A percentile compares a stretch with the other conserved stretches of the same genome.
These are phyloP conservation scores for Watersipora subatra DNA, from an alignment of 1,140 invertebrate genomes.

Conservation along the genomic window DNA sequence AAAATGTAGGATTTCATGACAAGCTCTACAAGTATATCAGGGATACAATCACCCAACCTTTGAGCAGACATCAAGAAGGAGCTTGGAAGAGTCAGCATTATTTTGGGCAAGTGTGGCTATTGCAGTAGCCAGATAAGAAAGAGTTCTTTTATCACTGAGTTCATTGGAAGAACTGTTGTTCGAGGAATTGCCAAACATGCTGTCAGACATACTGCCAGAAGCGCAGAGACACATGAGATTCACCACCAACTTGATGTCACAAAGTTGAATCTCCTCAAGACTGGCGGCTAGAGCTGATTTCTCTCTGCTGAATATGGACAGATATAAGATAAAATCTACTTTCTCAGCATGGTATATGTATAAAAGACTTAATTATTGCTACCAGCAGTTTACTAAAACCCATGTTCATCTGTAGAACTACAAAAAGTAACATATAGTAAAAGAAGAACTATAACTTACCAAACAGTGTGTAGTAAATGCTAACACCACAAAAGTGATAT, in stretches of 20 bases:
- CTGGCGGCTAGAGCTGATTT: slow-evolving; percentile 44
- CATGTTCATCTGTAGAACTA: too few species aligned
- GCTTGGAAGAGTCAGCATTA: slow-evolving; percentile 44
- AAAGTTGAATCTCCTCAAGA: slow-evolving; percentile 48
- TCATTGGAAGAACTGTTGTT: slow-evolving; percentile 40
- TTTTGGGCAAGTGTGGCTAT: slow-evolving; percentile 48
- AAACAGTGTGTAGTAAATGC: too few species aligned
- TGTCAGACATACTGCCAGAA: slow-evolving; percentile 43
- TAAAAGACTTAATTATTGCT: too few species aligned
- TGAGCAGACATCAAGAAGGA: slow-evolving; percentile 50
- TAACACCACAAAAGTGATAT: too few species aligned
- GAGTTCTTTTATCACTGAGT: slow-evolving; percentile 20
- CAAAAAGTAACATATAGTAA: too few species aligned
- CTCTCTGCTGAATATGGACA: slow-evolving; percentile 33
- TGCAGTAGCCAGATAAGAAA: slow-evolving; percentile 46
- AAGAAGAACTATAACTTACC: too few species aligned
- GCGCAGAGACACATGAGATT: slow-evolving; percentile 52
- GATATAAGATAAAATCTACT: slow-evolving; percentile 6
- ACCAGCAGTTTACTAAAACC: too few species aligned
- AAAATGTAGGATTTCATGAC: not conserved
- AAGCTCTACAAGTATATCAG: not conserved
- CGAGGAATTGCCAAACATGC: slow-evolving; percentile 49
- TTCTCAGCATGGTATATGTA: too few species aligned
- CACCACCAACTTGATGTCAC: slow-evolving; percentile 49
- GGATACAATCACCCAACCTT: slow-evolving; percentile 35